Base-by-base conservation (phyloP, 2,888 invertebrate species). In the Aspidiotus destructor region DNA sequence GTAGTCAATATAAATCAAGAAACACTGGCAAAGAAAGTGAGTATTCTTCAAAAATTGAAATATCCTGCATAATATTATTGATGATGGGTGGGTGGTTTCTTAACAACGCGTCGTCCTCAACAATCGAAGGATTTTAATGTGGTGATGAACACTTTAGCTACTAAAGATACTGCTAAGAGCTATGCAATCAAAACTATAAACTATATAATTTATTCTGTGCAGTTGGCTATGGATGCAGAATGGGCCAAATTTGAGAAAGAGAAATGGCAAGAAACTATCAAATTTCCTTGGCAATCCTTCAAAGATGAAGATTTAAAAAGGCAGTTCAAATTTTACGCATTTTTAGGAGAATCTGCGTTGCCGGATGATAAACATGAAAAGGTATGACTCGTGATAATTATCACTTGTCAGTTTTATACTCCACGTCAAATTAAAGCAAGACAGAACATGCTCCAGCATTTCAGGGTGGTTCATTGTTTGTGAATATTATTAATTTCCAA, bases 1-100 rank as follows among this genome's bases (percentile, higher is more conserved):
- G 85, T 84, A 0, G 86, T 88, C 0, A 87, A 91, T 75, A 82
- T 91, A 55, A 90, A 86, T 0, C 84, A 87, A 64, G 83, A 83
- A 69, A 90, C 86, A 77, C 81, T 86, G 65, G 81, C 82, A 44
- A 75, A 75, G 13, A 81, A 83, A 76, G 78, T 83, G 73, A 74
- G 75, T 8, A 28, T 28, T 28, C 5, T 5, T 28, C 5, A 5
- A 28, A 28, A 28, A 28, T 28, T 1, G 5, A 28, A 28, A 28
- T 28, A 28, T 28, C 28, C 5, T 28, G n/a, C n/a, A 28, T 28
- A 28, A 28, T 28, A 1, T 28, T 28, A 28, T 5, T 28, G 28
- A n/a, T n/a, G n/a, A n/a, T 28, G 2, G 5, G 5, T 5, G 5
- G 28, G 28, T 28, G 28, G 28, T 28, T 28, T 28, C 28, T 28